These are phyloP conservation scores for Octodonta nipae DNA, from an alignment of 2,888 invertebrate species.

Conservation along the genomic window DNA sequence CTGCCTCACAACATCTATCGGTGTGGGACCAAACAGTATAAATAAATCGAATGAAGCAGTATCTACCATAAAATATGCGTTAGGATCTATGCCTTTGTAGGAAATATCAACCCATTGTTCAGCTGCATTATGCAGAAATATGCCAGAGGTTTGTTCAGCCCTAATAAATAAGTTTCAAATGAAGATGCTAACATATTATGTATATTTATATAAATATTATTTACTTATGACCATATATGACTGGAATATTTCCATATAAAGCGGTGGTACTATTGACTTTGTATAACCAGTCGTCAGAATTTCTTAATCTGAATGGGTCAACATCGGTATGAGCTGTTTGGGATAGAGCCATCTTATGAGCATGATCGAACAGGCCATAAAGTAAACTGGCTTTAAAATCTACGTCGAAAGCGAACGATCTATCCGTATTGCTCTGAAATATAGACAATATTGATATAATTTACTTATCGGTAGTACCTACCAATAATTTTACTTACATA, in stretches of 20 bases:
- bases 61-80: constrained; percentile 84
- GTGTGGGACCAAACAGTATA: constrained; percentile 73
- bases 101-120: constrained; percentile 90
- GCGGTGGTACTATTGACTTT: constrained; percentile 75
- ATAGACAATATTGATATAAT: no score
- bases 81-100: constrained; percentile 28
- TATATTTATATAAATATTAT: no score
- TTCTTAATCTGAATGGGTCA: constrained; percentile 85
- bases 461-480: no score
- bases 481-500: no score
- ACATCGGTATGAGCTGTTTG: constrained; percentile 53
- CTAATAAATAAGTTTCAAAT: constrained; percentile 4
- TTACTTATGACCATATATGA: constrained; percentile 79
- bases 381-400: constrained; percentile 14
- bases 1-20: constrained; percentile 71
- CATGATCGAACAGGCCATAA: constrained; percentile 72
- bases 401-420: constrained; percentile 17
- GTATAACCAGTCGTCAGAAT: constrained; percentile 71
- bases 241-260: constrained; percentile 52
- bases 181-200: background rate
- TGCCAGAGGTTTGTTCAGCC: constrained; percentile 9
- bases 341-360: constrained; percentile 68
- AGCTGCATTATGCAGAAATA: constrained; percentile 67
- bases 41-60: constrained; percentile 84
- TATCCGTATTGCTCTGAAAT: constrained; percentile 15